Base-by-base conservation (phyloP, 2,113 vertebrate species). In the Archilochus colubris region DNA sequence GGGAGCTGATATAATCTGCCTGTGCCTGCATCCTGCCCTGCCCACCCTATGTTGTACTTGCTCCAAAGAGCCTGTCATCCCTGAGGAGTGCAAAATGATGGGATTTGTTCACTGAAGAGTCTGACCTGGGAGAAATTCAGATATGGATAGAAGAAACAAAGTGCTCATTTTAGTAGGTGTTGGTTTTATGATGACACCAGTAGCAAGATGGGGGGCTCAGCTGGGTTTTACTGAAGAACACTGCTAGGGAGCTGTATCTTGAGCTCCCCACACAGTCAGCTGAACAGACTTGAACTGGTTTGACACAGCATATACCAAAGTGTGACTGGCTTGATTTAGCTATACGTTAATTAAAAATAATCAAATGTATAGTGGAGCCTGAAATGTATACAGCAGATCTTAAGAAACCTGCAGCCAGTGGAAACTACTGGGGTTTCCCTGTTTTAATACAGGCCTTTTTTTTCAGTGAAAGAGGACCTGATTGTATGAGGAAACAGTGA, bases 1-100 rank as follows among this genome's bases (percentile, higher is more conserved):
- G 62, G 78, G 76, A 89, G 64, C 19, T 74, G 88, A 33, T 27
- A 18, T 2, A 7, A 77, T 48, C 54, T 2, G 1, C 58, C 91
- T 46, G 50, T 10, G 64, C 89, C 79, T 92, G 72, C 76, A 78
- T 92, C 93, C 85, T 93, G 89, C 69, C 89, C 53, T 64, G 9
- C 1, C 4, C 8, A 6, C 70, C 61, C 2, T 22, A 1, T 25
- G 72, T 3, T n/a, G 33, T 24, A 4, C 21, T 40, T 1, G 1
- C n/a, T 48, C 31, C 6, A 2, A 13, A 57, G 75, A 43, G 14
- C 44, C 68, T 31, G 14, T 20, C 0, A 1, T 31, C 43, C 7
- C 50, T 4, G 31, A 74, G 28, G 55, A 14, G 33, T 50, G 58
- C 31, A 8, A 12, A 50, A 69, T 31, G 62, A 48, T 0, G 0